phyloP scores from a whole-genome alignment of 2,797 vertebrate species.

The Ceryle rudis region DNA sequence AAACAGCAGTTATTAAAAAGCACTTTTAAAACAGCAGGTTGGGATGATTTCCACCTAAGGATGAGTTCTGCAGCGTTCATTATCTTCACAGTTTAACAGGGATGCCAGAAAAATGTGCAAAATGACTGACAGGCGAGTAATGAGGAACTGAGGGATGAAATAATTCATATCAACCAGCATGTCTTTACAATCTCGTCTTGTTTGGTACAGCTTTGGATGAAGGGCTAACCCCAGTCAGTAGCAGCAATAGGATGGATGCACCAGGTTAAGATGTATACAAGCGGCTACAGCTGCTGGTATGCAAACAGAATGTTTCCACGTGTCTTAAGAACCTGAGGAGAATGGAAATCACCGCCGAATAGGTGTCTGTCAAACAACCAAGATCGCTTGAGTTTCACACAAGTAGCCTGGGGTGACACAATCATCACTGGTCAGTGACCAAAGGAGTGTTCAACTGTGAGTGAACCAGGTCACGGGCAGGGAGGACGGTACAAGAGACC shows the following conservation, averaged over 20 bases:
- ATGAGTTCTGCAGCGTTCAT: not conserved
- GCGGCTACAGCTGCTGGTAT: not conserved
- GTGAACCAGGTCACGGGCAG: not conserved
- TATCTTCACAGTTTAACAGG: not conserved
- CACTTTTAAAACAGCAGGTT: not conserved
- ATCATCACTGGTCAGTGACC: not conserved
- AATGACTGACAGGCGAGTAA: not conserved
- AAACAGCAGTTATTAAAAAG: not conserved
- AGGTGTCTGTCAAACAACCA: not conserved
- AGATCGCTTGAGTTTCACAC: not conserved
- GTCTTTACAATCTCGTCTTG: not conserved
- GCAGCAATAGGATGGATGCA: not conserved
- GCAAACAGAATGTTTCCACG: not conserved
- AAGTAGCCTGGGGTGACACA: not conserved
- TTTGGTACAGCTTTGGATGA: not conserved
- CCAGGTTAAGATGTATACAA: not conserved
- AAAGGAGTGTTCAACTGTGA: rapidly evolving
- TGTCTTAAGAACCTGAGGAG: not conserved
- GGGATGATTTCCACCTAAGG: not conserved
- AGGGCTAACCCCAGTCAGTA: not conserved
- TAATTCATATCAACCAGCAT: not conserved
- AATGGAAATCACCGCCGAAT: not conserved
- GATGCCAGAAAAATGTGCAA: not conserved
- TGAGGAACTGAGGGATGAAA: not conserved
- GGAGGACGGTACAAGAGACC: not conserved